Evolutionary conservation across 1,140 invertebrate genomes (phyloP), one percentile per base, ranked within the genome.

Genomic region (Pygmarrhopalites habei): DNA sequence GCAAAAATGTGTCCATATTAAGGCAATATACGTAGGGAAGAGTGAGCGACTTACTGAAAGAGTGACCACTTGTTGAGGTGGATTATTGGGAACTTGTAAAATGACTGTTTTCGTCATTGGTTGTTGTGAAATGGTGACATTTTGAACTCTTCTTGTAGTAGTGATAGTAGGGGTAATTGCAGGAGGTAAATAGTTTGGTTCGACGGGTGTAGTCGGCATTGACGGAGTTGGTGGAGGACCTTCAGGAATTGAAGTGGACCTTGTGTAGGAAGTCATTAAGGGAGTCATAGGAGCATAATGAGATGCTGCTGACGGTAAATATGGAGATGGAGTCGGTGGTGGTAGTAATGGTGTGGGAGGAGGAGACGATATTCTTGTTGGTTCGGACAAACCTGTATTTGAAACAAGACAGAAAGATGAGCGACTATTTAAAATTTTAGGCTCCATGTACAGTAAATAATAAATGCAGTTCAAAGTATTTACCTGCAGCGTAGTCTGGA

Each of bases 401-500:
- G n/a, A n/a, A n/a, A n/a, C n/a, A n/a, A n/a, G n/a, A n/a, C n/a
- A n/a, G n/a, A n/a, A n/a, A n/a, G n/a, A n/a, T n/a, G n/a, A n/a
- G n/a, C n/a, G n/a, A n/a, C n/a, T n/a, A n/a, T n/a, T n/a, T n/a
- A n/a, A n/a, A n/a, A n/a, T n/a, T n/a, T n/a, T n/a, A n/a, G n/a
- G n/a, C n/a, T n/a, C n/a, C n/a, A n/a, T n/a, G n/a, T n/a, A n/a
- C n/a, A n/a, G n/a, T n/a, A n/a, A n/a, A n/a, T n/a, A n/a, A n/a
- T n/a, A n/a, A n/a, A n/a, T n/a, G n/a, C n/a, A n/a, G n/a, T n/a
- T n/a, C n/a, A n/a, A n/a, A n/a, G n/a, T n/a, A n/a, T n/a, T n/a
- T n/a, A 4, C 87, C 87, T 66, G 86, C 87, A 47, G 88, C 87
- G 76, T 90, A 91, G 72, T 92, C 89, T 1, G 87, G 85, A 21